phyloP scores from a whole-genome alignment of 2,797 vertebrate species.

The Mareca strepera region DNA sequence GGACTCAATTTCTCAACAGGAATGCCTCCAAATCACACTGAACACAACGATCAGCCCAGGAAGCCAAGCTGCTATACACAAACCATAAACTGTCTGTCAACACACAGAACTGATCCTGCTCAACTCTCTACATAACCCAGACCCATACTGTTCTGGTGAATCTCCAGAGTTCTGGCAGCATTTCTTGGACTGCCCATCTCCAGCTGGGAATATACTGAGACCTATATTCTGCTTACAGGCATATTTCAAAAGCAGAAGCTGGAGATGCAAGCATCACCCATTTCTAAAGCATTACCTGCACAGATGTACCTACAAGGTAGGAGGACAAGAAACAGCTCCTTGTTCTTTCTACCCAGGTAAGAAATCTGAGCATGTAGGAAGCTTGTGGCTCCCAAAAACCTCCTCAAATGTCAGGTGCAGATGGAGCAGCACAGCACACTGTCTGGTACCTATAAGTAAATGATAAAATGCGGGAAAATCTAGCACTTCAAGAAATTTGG shows the following conservation, averaged over 20 bases:
- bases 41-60: background rate
- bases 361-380: background rate
- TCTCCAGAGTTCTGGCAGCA: background rate
- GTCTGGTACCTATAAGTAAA: background rate
- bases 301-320: background rate
- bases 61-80: background rate
- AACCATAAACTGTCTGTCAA: slow-evolving; percentile 17
- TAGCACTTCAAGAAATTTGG: background rate
- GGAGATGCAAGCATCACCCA: background rate
- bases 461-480: background rate
- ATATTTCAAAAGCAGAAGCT: background rate
- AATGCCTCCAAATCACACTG: background rate
- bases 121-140: background rate
- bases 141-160: background rate
- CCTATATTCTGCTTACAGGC: background rate
- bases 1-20: background rate
- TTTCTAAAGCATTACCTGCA: background rate
- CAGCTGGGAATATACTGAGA: background rate
- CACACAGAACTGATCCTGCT: background rate
- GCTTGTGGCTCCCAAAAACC: background rate
- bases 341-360: background rate
- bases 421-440: background rate
- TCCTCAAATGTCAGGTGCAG: background rate
- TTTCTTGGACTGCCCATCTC: background rate
- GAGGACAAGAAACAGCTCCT: background rate